phyloP scores from a whole-genome alignment of 2,888 invertebrate genomes.

The Heteropelma amictum region DNA sequence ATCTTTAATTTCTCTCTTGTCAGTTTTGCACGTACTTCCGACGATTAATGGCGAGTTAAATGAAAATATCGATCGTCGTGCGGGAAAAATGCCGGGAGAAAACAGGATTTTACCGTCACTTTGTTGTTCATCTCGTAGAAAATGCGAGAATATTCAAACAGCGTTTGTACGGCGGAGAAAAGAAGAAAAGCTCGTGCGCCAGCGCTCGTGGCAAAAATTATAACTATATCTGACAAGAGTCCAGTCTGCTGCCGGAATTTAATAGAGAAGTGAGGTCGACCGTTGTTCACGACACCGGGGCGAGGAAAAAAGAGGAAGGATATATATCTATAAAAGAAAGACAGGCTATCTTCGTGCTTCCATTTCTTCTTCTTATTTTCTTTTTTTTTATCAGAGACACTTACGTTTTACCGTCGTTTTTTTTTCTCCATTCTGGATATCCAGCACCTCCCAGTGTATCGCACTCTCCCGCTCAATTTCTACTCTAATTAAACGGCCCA shows the following conservation, averaged over 20 bases:
- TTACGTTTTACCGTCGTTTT: neutral
- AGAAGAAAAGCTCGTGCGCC: neutral
- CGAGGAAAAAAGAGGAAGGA: conserved; percentile 61
- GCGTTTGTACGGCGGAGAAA: too few species aligned
- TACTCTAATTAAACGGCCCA: conserved; percentile 7
- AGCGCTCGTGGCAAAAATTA: neutral
- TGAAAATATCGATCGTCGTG: too few species aligned
- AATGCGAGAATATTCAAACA: too few species aligned
- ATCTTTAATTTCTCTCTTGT: too few species aligned
- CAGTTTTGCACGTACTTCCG: too few species aligned
- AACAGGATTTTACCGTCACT: too few species aligned
- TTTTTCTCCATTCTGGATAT: neutral
- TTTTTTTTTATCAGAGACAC: neutral
- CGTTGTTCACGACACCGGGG: conserved; percentile 28
- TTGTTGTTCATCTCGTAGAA: too few species aligned
- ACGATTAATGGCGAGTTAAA: too few species aligned
- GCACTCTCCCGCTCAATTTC: neutral
- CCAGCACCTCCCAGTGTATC: neutral
- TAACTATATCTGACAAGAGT: neutral
- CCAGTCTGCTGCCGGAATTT: conserved; percentile 38
- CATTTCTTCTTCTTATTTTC: neutral
- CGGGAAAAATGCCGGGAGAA: too few species aligned
- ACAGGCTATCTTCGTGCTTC: conserved; percentile 30
- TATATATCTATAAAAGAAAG: conserved; percentile 63
- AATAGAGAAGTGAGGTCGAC: conserved; percentile 23